A percentile compares a stretch with the other conserved stretches of the same genome.
Evolutionary conservation across 2,113 vertebrate genomes (phyloP).

Genomic region (Todiramphus chloris): DNA sequence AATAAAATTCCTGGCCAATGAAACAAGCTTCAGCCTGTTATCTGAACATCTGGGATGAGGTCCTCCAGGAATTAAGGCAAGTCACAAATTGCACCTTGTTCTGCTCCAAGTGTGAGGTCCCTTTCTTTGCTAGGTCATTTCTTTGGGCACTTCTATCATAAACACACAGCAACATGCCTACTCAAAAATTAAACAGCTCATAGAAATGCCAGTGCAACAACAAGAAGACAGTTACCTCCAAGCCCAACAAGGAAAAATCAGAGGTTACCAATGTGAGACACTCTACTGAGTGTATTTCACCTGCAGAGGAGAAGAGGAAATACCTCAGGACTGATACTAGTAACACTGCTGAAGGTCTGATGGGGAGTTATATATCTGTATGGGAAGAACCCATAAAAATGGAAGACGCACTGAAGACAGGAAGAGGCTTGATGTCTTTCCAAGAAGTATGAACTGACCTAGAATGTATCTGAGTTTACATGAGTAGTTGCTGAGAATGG

Average conservation of each 20-base stretch:
- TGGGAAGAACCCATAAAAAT: neutral
- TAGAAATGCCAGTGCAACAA: neutral
- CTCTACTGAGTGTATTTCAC: neutral
- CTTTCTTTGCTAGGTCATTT: neutral
- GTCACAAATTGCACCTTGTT: neutral
- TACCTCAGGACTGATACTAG: neutral
- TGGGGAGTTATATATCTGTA: neutral
- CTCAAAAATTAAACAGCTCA: neutral
- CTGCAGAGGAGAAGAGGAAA: neutral
- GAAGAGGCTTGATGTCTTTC: neutral
- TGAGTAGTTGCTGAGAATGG: neutral
- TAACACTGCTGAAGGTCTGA: neutral
- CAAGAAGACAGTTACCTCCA: neutral
- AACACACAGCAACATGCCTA: neutral
- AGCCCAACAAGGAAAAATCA: neutral
- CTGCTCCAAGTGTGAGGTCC: neutral
- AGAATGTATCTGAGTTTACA: neutral
- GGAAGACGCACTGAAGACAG: neutral
- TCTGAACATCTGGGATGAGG: neutral
- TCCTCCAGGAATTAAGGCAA: neutral
- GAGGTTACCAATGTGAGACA: neutral
- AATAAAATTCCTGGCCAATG: neutral
- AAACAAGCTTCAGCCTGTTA: neutral
- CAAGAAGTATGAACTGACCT: neutral
- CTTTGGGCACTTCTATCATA: neutral